Base-by-base conservation (phyloP, 64 coral and sea anemone genomes). In the Montipora foliosa region DNA sequence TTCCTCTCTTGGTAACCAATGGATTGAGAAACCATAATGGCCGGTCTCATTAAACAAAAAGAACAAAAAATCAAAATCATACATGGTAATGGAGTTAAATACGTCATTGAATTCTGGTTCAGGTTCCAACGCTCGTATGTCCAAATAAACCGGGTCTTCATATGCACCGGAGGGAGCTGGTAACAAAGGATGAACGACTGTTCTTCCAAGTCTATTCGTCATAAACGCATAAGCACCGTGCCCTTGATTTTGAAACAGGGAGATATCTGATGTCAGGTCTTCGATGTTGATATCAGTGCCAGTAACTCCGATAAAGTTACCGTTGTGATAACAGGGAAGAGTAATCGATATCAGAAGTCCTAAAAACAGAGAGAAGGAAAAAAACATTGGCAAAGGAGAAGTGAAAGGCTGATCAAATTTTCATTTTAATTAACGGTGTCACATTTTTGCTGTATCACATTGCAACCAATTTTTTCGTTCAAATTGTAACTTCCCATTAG, bases 171-270 rank as follows among this genome's bases (percentile, higher is more conserved):
- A 81, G 0, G 93, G 93, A 19, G 51, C 55, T 89, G 93, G 87
- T 74, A 94, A 44, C 53, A 94, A 80, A 58, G 93, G 93, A 57
- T 94, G 93, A 22, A 94, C 80, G 47, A 94, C 49, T 4, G 93
- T 90, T 47, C 87, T 80, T 16, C 93, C 93, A 5, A 50, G 80
- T 60, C 67, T 94, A 21, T 79, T 88, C 4, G 75, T 80, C 21
- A 94, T 46, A 84, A 84, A 94, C 4, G 93, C 93, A 61, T 90
- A 94, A 0, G 87, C 79, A 52, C 64, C 52, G 52, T 90, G 93
- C 0, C 93, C 93, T 90, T 94, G 87, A 60, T 88, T 94, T 11
- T 57, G 53, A 59, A 94, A 94, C 45, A 89, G 90, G 47, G 87
- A 83, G 24, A 94, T 79, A 8, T 94, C 92, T 20, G 92, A 85